Conservation (phyloP, 1,140 invertebrate genomes). For the Sarcophaga peregrina region DNA sequence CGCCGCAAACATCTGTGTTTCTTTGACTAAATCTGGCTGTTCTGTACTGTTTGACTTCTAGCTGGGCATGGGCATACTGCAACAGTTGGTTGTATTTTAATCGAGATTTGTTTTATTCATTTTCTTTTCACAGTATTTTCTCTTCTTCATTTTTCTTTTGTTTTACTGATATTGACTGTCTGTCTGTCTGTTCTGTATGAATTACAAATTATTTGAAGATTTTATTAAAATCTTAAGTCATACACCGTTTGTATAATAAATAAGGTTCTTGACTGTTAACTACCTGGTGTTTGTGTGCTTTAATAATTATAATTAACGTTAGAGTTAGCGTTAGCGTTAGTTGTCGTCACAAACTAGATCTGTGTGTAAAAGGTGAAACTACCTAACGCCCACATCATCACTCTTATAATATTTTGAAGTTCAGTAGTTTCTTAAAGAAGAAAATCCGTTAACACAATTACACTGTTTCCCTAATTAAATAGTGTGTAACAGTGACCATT, state of each 20-base stretch:
- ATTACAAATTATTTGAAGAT: slow-evolving; percentile 25
- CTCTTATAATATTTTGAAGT: too few species aligned
- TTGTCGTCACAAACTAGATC: too few species aligned
- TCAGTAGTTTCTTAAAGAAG: too few species aligned
- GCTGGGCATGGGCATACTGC: background rate
- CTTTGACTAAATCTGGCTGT: background rate
- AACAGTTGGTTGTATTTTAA: background rate
- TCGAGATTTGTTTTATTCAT: background rate
- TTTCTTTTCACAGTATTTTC: background rate
- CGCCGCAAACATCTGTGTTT: slow-evolving; percentile 6
- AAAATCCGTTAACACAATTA: too few species aligned
- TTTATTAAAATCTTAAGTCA: background rate
- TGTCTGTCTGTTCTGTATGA: background rate
- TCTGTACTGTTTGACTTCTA: background rate
- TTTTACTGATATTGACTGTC: background rate
- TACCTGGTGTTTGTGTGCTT: background rate
- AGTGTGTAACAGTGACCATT: too few species aligned
- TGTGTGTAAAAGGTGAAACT: too few species aligned
- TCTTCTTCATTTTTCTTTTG: too few species aligned
- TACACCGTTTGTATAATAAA: slow-evolving; percentile 15
- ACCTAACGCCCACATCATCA: too few species aligned
- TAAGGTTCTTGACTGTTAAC: background rate
- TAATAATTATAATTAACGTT: background rate
- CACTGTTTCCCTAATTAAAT: too few species aligned
- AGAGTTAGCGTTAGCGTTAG: background rate